Evolutionary conservation across 2,888 invertebrate species (phyloP).

Genomic region (Boloria selene): DNA sequence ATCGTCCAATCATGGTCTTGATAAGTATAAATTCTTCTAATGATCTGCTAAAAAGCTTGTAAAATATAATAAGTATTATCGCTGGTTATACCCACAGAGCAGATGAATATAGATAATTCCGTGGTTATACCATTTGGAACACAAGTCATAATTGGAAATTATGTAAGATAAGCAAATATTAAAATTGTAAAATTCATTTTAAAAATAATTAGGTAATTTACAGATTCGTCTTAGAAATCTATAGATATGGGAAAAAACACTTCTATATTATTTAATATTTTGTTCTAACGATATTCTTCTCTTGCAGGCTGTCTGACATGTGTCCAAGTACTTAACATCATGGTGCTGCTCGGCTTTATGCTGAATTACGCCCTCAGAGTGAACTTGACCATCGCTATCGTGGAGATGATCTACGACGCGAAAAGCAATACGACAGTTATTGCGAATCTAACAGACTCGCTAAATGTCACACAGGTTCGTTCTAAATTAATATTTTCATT

Average conservation of each 20-base stretch:
- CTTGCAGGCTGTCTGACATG: conserved; percentile 88
- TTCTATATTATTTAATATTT: neutral
- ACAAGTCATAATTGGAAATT: too few species aligned
- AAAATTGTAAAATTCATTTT: too few species aligned
- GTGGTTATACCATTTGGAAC: too few species aligned
- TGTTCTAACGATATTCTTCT: neutral
- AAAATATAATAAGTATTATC: too few species aligned
- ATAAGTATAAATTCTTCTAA: too few species aligned
- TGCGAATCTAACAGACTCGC: conserved; percentile 53
- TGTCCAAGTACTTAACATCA: conserved; percentile 90
- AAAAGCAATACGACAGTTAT: conserved; percentile 52
- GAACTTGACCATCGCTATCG: conserved; percentile 93
- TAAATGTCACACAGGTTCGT: conserved; percentile 71
- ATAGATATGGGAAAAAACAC: neutral
- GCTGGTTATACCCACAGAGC: too few species aligned
- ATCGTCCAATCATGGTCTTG: too few species aligned
- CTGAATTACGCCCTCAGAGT: conserved; percentile 94
- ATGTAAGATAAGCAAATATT: too few species aligned
- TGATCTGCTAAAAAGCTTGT: too few species aligned
- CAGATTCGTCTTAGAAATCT: too few species aligned
- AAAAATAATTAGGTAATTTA: too few species aligned
- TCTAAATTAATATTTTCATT: neutral
- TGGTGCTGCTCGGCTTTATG: conserved; percentile 94
- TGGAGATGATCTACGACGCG: conserved; percentile 86
- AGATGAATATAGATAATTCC: too few species aligned